Conservation (phyloP, 2,113 vertebrate genomes). For the Aspidoscelis tigris region DNA sequence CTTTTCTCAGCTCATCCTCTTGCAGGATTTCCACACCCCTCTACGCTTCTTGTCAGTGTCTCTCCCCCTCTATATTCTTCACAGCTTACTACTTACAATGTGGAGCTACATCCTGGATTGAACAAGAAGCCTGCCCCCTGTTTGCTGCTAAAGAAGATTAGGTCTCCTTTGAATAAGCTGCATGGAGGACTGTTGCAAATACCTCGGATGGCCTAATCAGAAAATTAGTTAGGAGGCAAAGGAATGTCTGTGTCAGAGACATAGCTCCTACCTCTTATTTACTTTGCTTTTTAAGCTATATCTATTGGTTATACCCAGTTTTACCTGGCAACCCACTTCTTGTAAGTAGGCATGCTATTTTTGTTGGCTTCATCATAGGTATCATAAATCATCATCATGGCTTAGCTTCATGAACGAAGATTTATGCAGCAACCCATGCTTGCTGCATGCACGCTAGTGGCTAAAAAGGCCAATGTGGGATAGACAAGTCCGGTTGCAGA, state of each 20-base stretch:
- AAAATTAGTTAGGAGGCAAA: conserved; percentile 53
- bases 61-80: background rate
- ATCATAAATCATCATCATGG: too few relatives aligned
- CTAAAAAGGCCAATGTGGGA: too few relatives aligned
- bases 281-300: background rate
- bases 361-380: background rate
- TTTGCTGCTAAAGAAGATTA: conserved; percentile 65
- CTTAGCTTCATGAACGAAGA: too few relatives aligned
- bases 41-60: conserved; percentile 48
- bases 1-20: conserved; percentile 56
- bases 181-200: conserved; percentile 34
- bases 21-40: conserved; percentile 66
- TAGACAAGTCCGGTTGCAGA: too few relatives aligned
- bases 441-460: too few relatives aligned
- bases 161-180: conserved; percentile 56
- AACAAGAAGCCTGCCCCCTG: conserved; percentile 46
- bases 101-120: conserved; percentile 40
- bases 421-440: too few relatives aligned
- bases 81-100: conserved; percentile 21
- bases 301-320: background rate
- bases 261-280: conserved; percentile 9
- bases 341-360: background rate
- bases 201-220: conserved; percentile 60
- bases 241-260: conserved; percentile 54
- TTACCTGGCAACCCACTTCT: background rate